A percentile compares a stretch with the other conserved stretches of the same genome.
These are phyloP conservation scores for Camptogramma bilineatum DNA, from an alignment of 2,888 invertebrate genomes.

Conservation along the genomic window DNA sequence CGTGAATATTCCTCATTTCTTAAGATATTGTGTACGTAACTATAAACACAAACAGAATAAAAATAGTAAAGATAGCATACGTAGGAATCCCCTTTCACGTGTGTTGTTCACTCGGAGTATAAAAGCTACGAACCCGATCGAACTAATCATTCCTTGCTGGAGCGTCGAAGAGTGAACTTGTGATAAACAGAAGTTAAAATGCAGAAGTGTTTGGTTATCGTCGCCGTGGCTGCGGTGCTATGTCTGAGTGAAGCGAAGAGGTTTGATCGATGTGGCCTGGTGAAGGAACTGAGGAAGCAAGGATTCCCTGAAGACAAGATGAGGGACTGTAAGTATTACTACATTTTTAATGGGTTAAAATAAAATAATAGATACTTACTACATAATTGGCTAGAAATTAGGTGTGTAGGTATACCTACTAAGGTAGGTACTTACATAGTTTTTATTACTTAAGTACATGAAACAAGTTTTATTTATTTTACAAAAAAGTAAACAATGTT, in stretches of 20 bases:
- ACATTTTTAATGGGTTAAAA: too few species aligned
- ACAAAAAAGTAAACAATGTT: too few species aligned
- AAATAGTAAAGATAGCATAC: neutral
- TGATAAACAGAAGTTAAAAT: slow-evolving; percentile 35
- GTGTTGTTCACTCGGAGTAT: slow-evolving; percentile 20
- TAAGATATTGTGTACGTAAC: neutral
- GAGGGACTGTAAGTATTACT: slow-evolving; percentile 63
- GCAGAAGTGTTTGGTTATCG: slow-evolving; percentile 39
- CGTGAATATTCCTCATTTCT: slow-evolving; percentile 2
- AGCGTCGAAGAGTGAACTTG: slow-evolving; percentile 4
- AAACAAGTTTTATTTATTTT: neutral
- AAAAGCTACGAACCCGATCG: slow-evolving; percentile 28
- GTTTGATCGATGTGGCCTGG: slow-evolving; percentile 59
- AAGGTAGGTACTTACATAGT: too few species aligned
- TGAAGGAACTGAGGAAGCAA: slow-evolving; percentile 54
- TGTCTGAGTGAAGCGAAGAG: slow-evolving; percentile 46
- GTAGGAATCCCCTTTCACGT: slow-evolving; percentile 1
- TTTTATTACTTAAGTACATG: neutral
- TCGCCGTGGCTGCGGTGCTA: slow-evolving; percentile 34
- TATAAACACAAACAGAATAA: neutral
- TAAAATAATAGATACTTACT: too few species aligned
- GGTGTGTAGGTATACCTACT: too few species aligned
- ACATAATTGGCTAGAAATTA: too few species aligned
- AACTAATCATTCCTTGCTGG: slow-evolving; percentile 11
- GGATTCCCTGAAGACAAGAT: slow-evolving; percentile 58